phyloP scores from a whole-genome alignment of 2,888 invertebrate species.

The Drosophila eohydei region DNA sequence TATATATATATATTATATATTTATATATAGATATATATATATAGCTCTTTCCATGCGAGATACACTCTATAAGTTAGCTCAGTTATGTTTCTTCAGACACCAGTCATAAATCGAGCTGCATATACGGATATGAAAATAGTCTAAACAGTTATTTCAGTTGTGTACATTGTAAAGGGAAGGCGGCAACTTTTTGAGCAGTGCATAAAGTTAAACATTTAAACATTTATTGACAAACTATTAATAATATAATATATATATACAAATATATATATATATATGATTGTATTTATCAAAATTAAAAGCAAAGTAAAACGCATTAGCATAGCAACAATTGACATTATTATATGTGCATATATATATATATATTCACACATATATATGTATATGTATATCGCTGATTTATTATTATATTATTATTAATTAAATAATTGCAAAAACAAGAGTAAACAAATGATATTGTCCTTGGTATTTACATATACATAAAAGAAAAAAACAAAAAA shows the following conservation, averaged over 20 bases:
- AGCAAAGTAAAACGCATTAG: constrained; percentile 78
- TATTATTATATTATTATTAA: constrained; percentile 83
- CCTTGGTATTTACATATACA: constrained; percentile 84
- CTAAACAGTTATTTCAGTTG: constrained; percentile 66
- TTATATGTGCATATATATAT: constrained; percentile 22
- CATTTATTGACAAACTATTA: constrained; percentile 77
- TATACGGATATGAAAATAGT: constrained; percentile 7
- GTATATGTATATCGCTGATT: constrained; percentile 72
- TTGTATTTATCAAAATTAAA: constrained; percentile 81
- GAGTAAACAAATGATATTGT: constrained; percentile 82
- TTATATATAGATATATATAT: constrained; percentile 4
- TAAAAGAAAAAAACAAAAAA: constrained; percentile 56
- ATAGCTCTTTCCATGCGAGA: constrained; percentile 56
- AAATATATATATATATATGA: constrained; percentile 53
- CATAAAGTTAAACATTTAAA: constrained; percentile 80
- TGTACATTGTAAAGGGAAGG: constrained; percentile 75
- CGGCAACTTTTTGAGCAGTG: constrained; percentile 55
- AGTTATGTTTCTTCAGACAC: constrained; percentile 48
- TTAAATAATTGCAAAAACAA: constrained; percentile 80
- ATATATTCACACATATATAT: constrained; percentile 15
- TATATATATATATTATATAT: constrained; percentile 7
- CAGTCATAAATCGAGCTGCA: constrained; percentile 76
- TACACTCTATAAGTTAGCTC: constrained; percentile 19
- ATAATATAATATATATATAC: constrained; percentile 20
- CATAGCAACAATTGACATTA: constrained; percentile 77